Evolutionary conservation across 1,140 invertebrate species (phyloP), one percentile per base, ranked within the genome.

Genomic region (Lineus longissimus): DNA sequence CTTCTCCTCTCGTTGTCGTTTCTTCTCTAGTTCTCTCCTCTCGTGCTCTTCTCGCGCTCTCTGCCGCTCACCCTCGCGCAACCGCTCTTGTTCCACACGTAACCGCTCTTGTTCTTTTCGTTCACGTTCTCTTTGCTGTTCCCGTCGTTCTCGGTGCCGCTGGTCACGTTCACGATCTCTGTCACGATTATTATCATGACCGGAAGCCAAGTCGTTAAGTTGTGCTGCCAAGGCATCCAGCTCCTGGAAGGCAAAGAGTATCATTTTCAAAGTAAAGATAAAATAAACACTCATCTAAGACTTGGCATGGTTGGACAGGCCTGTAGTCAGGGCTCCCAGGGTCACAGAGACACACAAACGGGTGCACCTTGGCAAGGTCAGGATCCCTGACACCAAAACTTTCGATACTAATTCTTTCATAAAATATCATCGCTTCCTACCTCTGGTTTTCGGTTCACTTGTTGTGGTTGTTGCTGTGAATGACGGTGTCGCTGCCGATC

Each of bases 171-270:
- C 56, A 7, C 56, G 27, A 6, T 82, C 80, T 36, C 82, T 85
- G 61, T 86, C 85, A 60, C 82, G 84, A 54, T 82, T 81, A 43
- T 56, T 45, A 30, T 58, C 71, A 31, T 75, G 73, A 62, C 64
- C 9, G n/a, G 91, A 88, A 73, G 91, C 92, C 77, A 96, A 85
- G 83, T 95, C 92, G 84, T 92, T 94, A 73, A 96, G 86, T 83
- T 96, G 93, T 77, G 92, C 92, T 67, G 93, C 93, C 76, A 96
- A 83, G 79, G 90, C 89, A 83, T 96, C 93, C 84, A 96, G 87
- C 83, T 95, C 92, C 92, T 94, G 84, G 59, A 78, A 80, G 45
- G 57, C 62, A 33, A 47, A 25, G 25, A 36, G 15, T 36, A 36
- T 36, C 33, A 36, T 36, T 36, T 7, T 36, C 15, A 4, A 36